Evolutionary conservation across 2,797 vertebrate species (phyloP).

Genomic region (Calcarius lapponicus): DNA sequence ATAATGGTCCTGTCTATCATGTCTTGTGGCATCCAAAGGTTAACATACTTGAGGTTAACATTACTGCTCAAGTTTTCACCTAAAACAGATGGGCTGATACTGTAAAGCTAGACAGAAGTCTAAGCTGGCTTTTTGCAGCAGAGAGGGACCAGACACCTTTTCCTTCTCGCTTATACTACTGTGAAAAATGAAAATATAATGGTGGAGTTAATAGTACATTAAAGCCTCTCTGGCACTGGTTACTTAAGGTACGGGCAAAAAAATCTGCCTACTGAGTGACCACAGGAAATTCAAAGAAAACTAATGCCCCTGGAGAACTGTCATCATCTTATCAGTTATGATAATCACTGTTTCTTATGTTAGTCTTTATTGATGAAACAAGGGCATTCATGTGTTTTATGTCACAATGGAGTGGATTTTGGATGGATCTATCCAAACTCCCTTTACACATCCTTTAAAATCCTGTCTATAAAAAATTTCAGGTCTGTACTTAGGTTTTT

Average conservation of each 20-base stretch:
- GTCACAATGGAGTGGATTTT: not conserved
- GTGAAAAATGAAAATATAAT: slow-evolving; percentile 12
- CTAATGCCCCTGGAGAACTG: not conserved
- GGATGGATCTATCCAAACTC: not conserved
- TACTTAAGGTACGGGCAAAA: not conserved
- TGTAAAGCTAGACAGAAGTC: slow-evolving; percentile 63
- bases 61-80: slow-evolving; percentile 65
- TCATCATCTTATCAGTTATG: not conserved
- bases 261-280: not conserved
- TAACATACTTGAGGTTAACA: slow-evolving; percentile 55
- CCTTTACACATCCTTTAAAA: not conserved
- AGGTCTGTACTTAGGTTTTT: not conserved
- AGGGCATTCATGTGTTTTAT: not conserved
- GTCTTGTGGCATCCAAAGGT: slow-evolving; percentile 69
- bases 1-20: slow-evolving; percentile 72
- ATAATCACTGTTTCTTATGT: not conserved
- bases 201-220: slow-evolving; percentile 13
- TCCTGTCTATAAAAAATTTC: not conserved
- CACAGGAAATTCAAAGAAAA: not conserved
- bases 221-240: not conserved
- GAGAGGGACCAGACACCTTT: slow-evolving; percentile 58
- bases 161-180: slow-evolving; percentile 45
- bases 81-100: slow-evolving; percentile 60
- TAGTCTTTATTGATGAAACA: not conserved
- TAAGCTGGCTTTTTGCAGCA: slow-evolving; percentile 52